Evolutionary conservation across 2,113 vertebrate species (phyloP).

Genomic region (Cisticola juncidis): DNA sequence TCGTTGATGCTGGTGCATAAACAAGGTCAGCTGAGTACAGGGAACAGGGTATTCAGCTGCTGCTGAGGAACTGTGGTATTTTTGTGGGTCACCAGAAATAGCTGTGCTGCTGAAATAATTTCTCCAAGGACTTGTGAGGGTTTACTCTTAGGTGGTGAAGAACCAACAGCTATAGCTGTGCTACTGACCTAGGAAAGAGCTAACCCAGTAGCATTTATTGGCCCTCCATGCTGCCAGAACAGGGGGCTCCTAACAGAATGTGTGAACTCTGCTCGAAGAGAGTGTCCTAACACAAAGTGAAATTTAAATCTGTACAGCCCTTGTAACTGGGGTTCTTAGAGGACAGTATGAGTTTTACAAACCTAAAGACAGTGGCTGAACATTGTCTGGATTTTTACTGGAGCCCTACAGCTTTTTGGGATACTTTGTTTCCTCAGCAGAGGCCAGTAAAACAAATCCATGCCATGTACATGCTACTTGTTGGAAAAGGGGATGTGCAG

Average conservation of each 20-base stretch:
- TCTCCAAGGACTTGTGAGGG: not conserved
- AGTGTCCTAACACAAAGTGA: not conserved
- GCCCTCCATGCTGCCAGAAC: not conserved
- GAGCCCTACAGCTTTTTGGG: not conserved
- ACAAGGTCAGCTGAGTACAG: slow-evolving; percentile 61
- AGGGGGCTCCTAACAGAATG: not conserved
- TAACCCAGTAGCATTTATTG: not conserved
- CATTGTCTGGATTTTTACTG: not conserved
- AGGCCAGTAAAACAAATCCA: not conserved
- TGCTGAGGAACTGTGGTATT: slow-evolving; percentile 17
- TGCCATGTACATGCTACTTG: not conserved
- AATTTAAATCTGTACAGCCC: not conserved
- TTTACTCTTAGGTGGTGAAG: not conserved
- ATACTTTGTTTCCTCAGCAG: not conserved
- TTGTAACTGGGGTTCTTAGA: not conserved
- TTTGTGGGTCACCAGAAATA: slow-evolving; percentile 63
- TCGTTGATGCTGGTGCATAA: slow-evolving; percentile 8
- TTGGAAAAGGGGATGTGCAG: not conserved
- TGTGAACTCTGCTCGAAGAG: not conserved
- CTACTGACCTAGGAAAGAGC: slow-evolving; percentile 21
- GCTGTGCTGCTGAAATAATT: slow-evolving; percentile 10
- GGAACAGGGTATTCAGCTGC: slow-evolving; percentile 31
- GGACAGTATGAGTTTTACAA: not conserved
- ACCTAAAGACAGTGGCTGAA: not conserved
- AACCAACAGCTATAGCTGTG: not conserved